Conservation (phyloP, 2,888 invertebrate species). For the Xanthorhoe designata region DNA sequence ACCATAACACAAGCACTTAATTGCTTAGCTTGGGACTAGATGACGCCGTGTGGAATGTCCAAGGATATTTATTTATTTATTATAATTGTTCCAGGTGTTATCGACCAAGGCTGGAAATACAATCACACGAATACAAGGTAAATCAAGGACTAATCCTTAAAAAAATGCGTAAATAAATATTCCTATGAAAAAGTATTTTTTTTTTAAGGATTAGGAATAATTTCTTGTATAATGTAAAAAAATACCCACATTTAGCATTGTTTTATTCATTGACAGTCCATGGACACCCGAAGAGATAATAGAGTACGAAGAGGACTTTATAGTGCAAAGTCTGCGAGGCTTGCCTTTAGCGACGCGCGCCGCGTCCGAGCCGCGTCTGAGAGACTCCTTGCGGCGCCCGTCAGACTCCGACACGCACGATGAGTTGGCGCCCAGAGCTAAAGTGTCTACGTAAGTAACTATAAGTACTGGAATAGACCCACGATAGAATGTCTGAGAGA, state of each 20-base stretch:
- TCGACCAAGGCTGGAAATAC: slow-evolving; percentile 76
- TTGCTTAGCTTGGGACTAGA: too few species aligned
- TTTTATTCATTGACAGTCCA: slow-evolving; percentile 86
- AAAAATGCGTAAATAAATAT: too few species aligned
- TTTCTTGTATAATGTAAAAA: too few species aligned
- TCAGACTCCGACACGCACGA: slow-evolving; percentile 73
- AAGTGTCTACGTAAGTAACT: slow-evolving; percentile 67
- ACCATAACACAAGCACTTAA: too few species aligned
- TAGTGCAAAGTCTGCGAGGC: slow-evolving; percentile 86
- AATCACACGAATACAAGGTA: slow-evolving; percentile 67
- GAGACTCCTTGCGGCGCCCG: slow-evolving; percentile 36
- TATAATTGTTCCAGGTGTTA: slow-evolving; percentile 57
- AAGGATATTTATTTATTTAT: neutral
- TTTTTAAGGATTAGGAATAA: too few species aligned
- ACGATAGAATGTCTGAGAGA: too few species aligned
- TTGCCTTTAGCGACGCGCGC: slow-evolving; percentile 17
- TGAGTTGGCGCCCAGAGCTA: slow-evolving; percentile 62
- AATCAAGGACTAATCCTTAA: too few species aligned
- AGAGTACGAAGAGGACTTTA: slow-evolving; percentile 94
- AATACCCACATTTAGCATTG: too few species aligned
- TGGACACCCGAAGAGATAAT: slow-evolving; percentile 96
- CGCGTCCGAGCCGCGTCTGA: slow-evolving; percentile 39
- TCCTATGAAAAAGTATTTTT: too few species aligned
- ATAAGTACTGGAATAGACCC: too few species aligned
- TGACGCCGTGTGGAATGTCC: too few species aligned